Base-by-base conservation (phyloP, 2,797 vertebrate species). In the Crocodylus rhombifer region DNA sequence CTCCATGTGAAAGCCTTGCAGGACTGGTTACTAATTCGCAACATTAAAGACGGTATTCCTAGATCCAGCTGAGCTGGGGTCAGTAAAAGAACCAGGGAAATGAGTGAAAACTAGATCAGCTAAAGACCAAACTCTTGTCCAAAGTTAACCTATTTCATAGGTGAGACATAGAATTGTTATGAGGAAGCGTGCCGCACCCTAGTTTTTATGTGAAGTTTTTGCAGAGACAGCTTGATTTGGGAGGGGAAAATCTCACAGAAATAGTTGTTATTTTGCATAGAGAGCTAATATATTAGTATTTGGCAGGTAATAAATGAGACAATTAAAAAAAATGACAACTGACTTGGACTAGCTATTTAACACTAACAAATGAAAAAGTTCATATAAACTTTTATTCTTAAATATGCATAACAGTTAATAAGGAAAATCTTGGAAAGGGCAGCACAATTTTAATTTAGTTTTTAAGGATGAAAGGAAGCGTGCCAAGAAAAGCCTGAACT, bases 131-230 rank as follows among this genome's bases (percentile, higher is more conserved):
- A 93, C 91, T 80, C 89, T 86, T 1, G 0, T 82, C 57, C 85
- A 86, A 92, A 94, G 92, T 94, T 91, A 93, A 93, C 76, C 42
- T 90, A 84, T 89, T 94, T 92, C 82, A 90, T 94, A 89, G 88
- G 33, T 60, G 87, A 87, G 90, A 30, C 55, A 42, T 42, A 95
- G 20, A 67, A 76, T 84, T 51, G 90, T 95, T 87, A 82, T 14
- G 55, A 76, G 69, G 89, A 93, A 91, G 74, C 90, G 78, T 89
- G 81, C 90, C 92, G 87, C 36, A 6, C 42, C 42, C 42, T 42
- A 42, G 42, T 9, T 42, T 51, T 51, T 51, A 51, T 92, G 87
- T 76, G 84, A 94, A 95, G 88, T 88, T 94, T 86, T 90, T 61
- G 28, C 25, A 81, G 42, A 51, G 42, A 51, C 42, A 51, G 74